Evolutionary conservation across 2,797 vertebrate genomes (phyloP), one percentile per base, ranked within the genome.

Genomic region (Spinus pinus): DNA sequence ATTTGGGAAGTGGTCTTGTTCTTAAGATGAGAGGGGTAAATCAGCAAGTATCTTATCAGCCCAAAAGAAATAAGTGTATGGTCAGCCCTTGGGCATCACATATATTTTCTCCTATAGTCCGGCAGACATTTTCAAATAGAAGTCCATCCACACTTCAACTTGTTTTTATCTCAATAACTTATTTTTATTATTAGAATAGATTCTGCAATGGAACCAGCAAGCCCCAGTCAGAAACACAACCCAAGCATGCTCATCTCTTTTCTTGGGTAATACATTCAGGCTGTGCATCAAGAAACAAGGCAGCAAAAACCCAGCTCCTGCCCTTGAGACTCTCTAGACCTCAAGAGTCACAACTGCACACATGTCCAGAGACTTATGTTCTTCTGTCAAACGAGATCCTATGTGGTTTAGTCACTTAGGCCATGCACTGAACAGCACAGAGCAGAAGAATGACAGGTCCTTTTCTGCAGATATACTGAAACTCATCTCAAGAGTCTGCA

Each of bases 261-360:
- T 66, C 50, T 41, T 19, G 42, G 23, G 22, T 17, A 41, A 10
- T 30, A 50, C 9, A n/a, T 12, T 28, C 1, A 6, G 9, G 4
- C 33, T 7, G 8, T 9, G 2, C 25, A 64, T 10, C 28, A 79
- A 51, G 41, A 74, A 84, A 79, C 21, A 49, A n/a, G 62, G 46
- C 9, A 66, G 65, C 13, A 28, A 66, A 70, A 84, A 1, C 4
- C 8, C 25, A 64, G 7, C 30, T 66, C 47, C 17, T 41, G 25
- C 10, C 14, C 0, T 7, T 0, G 0, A 53, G 39, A 28, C 4
- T n/a, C 69, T 78, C 39, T 17, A 49, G 47, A 49, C 10, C 9
- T 50, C 41, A 61, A 71, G 39, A 0, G 0, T 13, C 24, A 44
- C 39, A 62, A 62, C 28, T 1, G 4, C 1, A 2, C 10, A 2